phyloP scores from a whole-genome alignment of 2,797 vertebrate genomes.

The Pampus argenteus region DNA sequence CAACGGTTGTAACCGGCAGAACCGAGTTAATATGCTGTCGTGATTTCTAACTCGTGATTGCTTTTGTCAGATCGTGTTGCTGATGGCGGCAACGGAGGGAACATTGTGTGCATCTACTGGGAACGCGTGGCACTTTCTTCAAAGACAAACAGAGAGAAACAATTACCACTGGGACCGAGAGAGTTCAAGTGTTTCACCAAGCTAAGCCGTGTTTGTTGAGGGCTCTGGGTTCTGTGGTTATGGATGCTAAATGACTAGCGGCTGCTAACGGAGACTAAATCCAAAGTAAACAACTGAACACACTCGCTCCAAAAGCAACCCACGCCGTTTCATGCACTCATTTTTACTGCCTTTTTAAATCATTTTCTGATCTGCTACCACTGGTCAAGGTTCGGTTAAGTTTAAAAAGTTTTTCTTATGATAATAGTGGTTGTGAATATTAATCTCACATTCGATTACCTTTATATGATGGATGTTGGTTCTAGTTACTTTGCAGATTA shows the following conservation, averaged over 20 bases:
- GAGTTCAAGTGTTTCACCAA: not conserved
- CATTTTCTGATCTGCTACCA: no score
- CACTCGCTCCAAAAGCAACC: no score
- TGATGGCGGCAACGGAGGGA: slow-evolving; percentile 14
- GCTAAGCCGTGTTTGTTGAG: not conserved
- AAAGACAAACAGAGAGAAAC: slow-evolving; percentile 25
- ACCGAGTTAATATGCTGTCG: slow-evolving; percentile 21
- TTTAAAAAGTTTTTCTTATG: no score
- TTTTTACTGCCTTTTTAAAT: no score
- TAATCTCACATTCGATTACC: no score
- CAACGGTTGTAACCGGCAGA: slow-evolving; percentile 23
- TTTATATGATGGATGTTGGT: no score
- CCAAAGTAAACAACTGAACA: no score
- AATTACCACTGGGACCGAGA: slow-evolving; percentile 6
- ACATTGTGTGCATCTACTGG: not conserved
- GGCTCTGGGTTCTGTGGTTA: not conserved
- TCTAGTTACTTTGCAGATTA: no score
- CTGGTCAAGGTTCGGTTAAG: no score
- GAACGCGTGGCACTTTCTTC: slow-evolving; percentile 16
- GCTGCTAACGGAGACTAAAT: not conserved
- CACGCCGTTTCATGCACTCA: no score
- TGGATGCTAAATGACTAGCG: slow-evolving; percentile 6
- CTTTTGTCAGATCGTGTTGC: slow-evolving; percentile 42
- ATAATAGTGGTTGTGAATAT: no score
- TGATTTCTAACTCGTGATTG: slow-evolving; percentile 39